Conservation (phyloP, 2,797 vertebrate genomes). For the Gastrophryne carolinensis region DNA sequence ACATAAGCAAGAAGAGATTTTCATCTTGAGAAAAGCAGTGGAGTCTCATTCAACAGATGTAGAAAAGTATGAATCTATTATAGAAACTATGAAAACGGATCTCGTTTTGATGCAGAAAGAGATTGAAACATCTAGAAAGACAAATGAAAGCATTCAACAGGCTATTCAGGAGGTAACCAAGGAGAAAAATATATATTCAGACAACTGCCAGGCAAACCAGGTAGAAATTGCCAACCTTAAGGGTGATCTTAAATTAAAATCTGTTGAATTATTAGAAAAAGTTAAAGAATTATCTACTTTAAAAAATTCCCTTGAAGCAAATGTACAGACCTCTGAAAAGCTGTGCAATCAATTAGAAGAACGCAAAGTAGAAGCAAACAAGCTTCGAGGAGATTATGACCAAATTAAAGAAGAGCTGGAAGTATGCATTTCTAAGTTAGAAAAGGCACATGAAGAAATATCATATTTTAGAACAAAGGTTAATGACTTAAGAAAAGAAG, state of each 20-base stretch:
- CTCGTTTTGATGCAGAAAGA: slow-evolving; percentile 56
- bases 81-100: slow-evolving; percentile 54
- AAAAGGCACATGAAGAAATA: slow-evolving; percentile 64
- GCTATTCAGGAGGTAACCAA: slow-evolving; percentile 49
- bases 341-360: slow-evolving; percentile 46
- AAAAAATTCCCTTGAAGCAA: slow-evolving; percentile 52
- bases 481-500: slow-evolving; percentile 57
- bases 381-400: slow-evolving; percentile 62
- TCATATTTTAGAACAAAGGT: slow-evolving; percentile 57
- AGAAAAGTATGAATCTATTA: slow-evolving; percentile 57
- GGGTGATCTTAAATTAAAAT: slow-evolving; percentile 59
- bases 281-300: slow-evolving; percentile 61
- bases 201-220: slow-evolving; percentile 47
- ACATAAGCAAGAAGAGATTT: slow-evolving; percentile 57
- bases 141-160: slow-evolving; percentile 56
- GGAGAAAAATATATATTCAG: slow-evolving; percentile 57
- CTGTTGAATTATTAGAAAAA: slow-evolving; percentile 61
- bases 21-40: slow-evolving; percentile 49
- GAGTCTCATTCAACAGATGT: slow-evolving; percentile 18
- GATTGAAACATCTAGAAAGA: slow-evolving; percentile 52
- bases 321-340: slow-evolving; percentile 58
- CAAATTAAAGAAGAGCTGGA: slow-evolving; percentile 67
- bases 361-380: slow-evolving; percentile 55
- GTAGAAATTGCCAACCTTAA: slow-evolving; percentile 61
- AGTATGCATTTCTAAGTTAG: slow-evolving; percentile 51